Evolutionary conservation across 2,113 vertebrate species (phyloP), one percentile per base, ranked within the genome.

Genomic region (Triplophysa rosa): DNA sequence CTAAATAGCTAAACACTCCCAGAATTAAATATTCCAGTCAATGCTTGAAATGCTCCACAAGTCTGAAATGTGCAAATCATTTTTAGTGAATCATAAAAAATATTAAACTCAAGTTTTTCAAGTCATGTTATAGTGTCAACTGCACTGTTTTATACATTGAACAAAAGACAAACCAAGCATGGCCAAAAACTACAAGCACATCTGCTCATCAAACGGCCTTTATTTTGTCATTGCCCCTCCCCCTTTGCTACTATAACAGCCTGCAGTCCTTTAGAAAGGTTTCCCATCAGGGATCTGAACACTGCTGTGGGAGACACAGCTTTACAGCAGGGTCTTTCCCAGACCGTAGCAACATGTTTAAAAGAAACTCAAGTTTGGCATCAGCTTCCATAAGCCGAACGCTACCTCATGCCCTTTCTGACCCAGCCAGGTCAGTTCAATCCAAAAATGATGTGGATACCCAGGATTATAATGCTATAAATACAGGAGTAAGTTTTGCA

Each of bases 191-290:
- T 63, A 63, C 72, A 74, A 5, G 10, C 16, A 23, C 72, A 74
- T 74, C 72, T 74, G 72, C 59, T 74, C 59, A 74, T 74, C 72
- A 63, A 74, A 74, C 47, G 23, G 40, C 37, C 72, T 74, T 49
- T 74, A 63, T 74, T 74, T 74, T 74, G 37, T 12, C 42, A 14
- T 62, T 61, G 14, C 59, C 72, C 72, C 23, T 74, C 71, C 56
- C 71, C 68, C 56, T 56, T n/a, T 24, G 33, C 29, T 71, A 19
- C 68, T 70, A 70, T 7, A 70, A 70, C 68, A 3, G 26, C 49
- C 68, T 56, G 17, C 2, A 71, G 17, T 73, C 33, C 54, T 40
- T 33, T 40, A 62, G 58, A 11, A 74, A 59, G 37, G 56, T 74
- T 74, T 45, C 70, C 33, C 56, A 73, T 59, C 72, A 74, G 72